phyloP scores from a whole-genome alignment of 2,888 invertebrate genomes.

The Sturmia bella region DNA sequence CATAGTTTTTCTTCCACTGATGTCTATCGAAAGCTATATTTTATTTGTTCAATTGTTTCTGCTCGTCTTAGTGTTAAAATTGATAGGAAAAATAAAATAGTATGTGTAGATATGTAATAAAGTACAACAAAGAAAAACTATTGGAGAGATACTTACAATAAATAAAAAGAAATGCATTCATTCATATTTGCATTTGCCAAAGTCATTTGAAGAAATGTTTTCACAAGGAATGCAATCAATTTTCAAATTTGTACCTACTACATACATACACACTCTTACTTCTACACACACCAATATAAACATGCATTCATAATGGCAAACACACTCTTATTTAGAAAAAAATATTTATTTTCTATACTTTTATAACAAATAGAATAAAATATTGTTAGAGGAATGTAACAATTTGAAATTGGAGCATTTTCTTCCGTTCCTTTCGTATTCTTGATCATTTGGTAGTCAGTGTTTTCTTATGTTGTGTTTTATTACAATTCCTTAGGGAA shows the following conservation, averaged over 20 bases:
- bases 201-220: conserved; percentile 72
- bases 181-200: conserved; percentile 71
- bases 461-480: conserved; percentile 7
- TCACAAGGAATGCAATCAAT: conserved; percentile 79
- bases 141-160: conserved; percentile 6
- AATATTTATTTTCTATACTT: conserved; percentile 34
- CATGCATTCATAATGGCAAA: neutral
- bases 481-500: conserved; percentile 56
- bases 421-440: neutral
- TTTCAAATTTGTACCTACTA: conserved; percentile 77
- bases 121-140: neutral
- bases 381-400: conserved; percentile 31
- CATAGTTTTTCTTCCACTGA: conserved; percentile 23
- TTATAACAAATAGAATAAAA: conserved; percentile 33
- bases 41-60: conserved; percentile 65
- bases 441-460: conserved; percentile 41
- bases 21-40: conserved; percentile 55
- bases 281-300: neutral
- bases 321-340: neutral
- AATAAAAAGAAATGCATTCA: conserved; percentile 37
- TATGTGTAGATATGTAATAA: conserved; percentile 21
- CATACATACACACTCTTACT: neutral
- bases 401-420: conserved; percentile 28
- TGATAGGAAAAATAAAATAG: conserved; percentile 40
- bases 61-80: conserved; percentile 61